Conservation (phyloP, 2,888 invertebrate genomes). For the Temnothorax ravouxi region DNA sequence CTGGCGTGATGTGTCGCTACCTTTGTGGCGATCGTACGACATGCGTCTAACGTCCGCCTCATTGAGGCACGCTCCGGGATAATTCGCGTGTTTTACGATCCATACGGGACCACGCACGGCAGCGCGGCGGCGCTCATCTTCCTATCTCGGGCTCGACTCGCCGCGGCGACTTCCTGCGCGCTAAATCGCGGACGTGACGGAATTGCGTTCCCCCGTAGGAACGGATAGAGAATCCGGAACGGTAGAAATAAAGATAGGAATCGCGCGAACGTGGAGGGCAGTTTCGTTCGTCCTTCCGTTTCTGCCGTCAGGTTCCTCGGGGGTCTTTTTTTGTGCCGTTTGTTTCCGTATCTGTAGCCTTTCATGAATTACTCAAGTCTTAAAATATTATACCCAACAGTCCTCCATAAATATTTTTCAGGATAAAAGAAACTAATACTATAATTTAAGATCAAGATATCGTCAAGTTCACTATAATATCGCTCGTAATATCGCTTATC, state of each 20-base stretch:
- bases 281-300: conserved; percentile 15
- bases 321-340: background rate
- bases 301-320: background rate
- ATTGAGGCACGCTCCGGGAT: conserved; percentile 84
- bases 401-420: background rate
- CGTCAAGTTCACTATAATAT: background rate
- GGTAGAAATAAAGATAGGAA: conserved; percentile 13
- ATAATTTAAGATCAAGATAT: background rate
- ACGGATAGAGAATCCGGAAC: conserved; percentile 12
- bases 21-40: conserved; percentile 91
- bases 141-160: background rate
- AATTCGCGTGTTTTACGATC: conserved; percentile 83
- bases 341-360: background rate
- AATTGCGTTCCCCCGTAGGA: background rate
- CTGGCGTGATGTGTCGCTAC: conserved; percentile 86
- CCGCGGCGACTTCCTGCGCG: conserved; percentile 26
- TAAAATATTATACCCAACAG: background rate
- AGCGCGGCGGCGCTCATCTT: conserved; percentile 12
- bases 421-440: background rate
- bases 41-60: conserved; percentile 85
- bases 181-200: conserved; percentile 34
- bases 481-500: background rate
- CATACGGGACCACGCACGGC: conserved; percentile 49
- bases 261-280: conserved; percentile 5
- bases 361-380: background rate